phyloP scores from a whole-genome alignment of 1,140 invertebrate species.

The Trichoplusia ni region DNA sequence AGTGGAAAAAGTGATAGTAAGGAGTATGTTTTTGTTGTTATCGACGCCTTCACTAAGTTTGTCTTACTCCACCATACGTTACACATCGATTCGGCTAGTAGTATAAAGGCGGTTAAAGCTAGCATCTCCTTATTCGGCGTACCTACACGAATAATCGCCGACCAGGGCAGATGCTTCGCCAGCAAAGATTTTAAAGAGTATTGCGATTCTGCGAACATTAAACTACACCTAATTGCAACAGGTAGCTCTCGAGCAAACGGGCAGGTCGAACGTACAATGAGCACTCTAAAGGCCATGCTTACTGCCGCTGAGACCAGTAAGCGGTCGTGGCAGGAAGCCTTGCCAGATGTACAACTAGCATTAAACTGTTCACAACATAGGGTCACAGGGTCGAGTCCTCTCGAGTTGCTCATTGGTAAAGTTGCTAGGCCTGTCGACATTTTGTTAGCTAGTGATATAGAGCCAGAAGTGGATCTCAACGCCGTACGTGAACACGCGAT shows the following conservation, averaged over 20 bases:
- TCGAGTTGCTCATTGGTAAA: conserved; percentile 55
- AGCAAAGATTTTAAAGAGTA: conserved; percentile 46
- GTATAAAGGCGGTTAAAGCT: conserved; percentile 18
- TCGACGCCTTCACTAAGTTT: neutral
- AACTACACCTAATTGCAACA: conserved; percentile 44
- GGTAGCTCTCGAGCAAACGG: conserved; percentile 43
- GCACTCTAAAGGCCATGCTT: conserved; percentile 31
- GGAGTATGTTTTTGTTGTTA: neutral
- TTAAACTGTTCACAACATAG: conserved; percentile 50
- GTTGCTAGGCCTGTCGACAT: conserved; percentile 43
- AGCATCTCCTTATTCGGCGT: conserved; percentile 45
- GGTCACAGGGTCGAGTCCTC: conserved; percentile 48
- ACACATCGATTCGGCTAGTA: conserved; percentile 29
- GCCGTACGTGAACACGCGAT: neutral
- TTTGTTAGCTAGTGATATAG: neutral
- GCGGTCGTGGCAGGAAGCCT: conserved; percentile 49
- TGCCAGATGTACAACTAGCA: conserved; percentile 50
- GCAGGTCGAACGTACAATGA: conserved; percentile 55
- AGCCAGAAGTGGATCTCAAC: neutral
- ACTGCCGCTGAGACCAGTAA: conserved; percentile 46
- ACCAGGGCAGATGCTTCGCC: conserved; percentile 51
- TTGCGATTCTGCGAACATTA: conserved; percentile 41
- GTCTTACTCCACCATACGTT: conserved; percentile 16
- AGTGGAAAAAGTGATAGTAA: conserved; percentile 13
- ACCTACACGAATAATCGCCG: conserved; percentile 48